Conservation (phyloP, 2,797 vertebrate species). For the Microhierax caerulescens region DNA sequence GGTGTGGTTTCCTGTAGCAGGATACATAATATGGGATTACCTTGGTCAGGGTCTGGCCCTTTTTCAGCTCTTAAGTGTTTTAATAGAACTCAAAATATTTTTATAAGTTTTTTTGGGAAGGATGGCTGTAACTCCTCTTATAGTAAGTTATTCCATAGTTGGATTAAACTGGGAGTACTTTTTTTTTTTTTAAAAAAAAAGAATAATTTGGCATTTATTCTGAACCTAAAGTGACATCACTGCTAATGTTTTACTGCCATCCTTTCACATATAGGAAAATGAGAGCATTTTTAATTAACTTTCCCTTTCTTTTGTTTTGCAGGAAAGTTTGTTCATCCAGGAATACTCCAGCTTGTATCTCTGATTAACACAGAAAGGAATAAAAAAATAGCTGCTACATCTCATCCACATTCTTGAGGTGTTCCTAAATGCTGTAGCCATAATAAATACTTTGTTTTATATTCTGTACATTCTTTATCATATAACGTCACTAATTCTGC, state of each 20-base stretch:
- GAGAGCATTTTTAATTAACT: neutral
- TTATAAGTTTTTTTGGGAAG: neutral
- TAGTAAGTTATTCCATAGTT: neutral
- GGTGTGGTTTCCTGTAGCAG: neutral
- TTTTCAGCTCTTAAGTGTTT: neutral
- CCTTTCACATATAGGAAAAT: neutral
- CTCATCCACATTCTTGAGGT: constrained; percentile 43
- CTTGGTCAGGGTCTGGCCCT: neutral
- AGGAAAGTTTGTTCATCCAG: constrained; percentile 92
- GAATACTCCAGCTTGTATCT: constrained; percentile 85
- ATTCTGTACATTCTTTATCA: neutral
- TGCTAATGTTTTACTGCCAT: neutral
- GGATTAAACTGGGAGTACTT: neutral
- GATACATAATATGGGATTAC: fast-evolving
- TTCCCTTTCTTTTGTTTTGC: constrained; percentile 47
- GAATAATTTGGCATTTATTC: neutral
- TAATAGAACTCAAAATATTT: neutral
- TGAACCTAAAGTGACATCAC: neutral
- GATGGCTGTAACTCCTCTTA: neutral
- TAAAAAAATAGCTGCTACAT: constrained; percentile 45
- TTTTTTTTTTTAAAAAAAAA: neutral
- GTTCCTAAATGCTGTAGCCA: neutral
- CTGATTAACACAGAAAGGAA: constrained; percentile 86
- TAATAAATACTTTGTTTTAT: constrained; percentile 50
- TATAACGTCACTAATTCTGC: neutral